Conservation (phyloP, 1,140 invertebrate species). For the Drosophila sproati region DNA sequence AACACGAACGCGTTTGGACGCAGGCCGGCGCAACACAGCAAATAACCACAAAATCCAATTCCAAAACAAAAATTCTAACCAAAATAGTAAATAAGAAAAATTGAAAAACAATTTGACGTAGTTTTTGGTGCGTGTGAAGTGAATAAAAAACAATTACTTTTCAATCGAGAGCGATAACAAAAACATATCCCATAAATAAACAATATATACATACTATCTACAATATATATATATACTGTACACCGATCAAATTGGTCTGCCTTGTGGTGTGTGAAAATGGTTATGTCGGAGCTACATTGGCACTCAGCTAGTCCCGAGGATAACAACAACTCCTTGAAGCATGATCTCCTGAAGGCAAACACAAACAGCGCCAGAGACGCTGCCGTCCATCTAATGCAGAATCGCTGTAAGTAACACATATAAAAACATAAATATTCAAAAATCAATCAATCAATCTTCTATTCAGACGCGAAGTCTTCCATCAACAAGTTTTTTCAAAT, state of each 20-base stretch:
- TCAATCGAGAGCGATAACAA: slow-evolving; percentile 2
- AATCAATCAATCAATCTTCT: too few species aligned
- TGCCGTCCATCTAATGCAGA: slow-evolving; percentile 80
- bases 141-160: slow-evolving; percentile 14
- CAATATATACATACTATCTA: not conserved
- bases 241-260: slow-evolving; percentile 2
- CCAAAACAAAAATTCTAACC: slow-evolving; percentile 16
- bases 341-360: slow-evolving; percentile 77
- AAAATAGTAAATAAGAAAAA: slow-evolving; percentile 12
- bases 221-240: slow-evolving; percentile 7
- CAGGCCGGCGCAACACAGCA: slow-evolving; percentile 48
- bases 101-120: slow-evolving; percentile 14
- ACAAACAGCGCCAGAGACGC: slow-evolving; percentile 67
- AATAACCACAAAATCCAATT: slow-evolving; percentile 8
- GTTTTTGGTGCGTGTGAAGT: slow-evolving; percentile 7
- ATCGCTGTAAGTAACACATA: slow-evolving; percentile 77
- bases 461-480: not conserved
- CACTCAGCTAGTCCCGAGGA: slow-evolving; percentile 80
- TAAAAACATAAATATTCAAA: not conserved
- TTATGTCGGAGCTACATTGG: slow-evolving; percentile 84
- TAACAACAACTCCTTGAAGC: slow-evolving; percentile 82
- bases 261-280: slow-evolving; percentile 73
- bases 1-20: slow-evolving; percentile 81
- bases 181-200: slow-evolving; percentile 24
- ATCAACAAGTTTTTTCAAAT: not conserved